Percentiles rank a stretch among this genome's conserved stretches.
Conservation (phyloP, 2,113 vertebrate genomes). For the Nothoprocta pentlandii region DNA sequence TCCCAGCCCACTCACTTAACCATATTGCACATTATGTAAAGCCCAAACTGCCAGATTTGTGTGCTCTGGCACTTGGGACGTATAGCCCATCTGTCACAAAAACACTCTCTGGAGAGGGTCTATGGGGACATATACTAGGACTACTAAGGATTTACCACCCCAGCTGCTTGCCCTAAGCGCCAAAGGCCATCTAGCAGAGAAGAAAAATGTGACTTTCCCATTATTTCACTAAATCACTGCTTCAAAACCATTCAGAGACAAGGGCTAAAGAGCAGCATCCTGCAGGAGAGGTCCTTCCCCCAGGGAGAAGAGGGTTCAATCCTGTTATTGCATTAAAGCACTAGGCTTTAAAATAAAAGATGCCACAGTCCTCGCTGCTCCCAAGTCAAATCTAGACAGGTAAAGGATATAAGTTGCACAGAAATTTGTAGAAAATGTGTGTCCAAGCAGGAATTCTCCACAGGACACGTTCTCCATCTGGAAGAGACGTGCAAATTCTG, state of each 20-base stretch:
- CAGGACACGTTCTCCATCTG: rapidly evolving
- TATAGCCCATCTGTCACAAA: not conserved
- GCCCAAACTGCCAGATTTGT: not conserved
- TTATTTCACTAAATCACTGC: not conserved
- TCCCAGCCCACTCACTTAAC: not conserved
- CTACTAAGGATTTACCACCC: not conserved
- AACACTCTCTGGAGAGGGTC: not conserved
- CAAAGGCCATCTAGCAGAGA: not conserved
- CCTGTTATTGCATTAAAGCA: not conserved
- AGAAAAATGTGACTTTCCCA: not conserved
- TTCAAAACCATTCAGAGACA: not conserved
- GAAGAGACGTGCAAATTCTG: not conserved
- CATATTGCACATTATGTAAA: not conserved
- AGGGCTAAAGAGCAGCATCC: not conserved
- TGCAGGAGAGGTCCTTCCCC: not conserved
- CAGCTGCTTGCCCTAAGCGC: not conserved
- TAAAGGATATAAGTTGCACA: not conserved
- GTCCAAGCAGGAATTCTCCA: no score
- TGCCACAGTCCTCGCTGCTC: not conserved
- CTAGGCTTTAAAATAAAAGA: not conserved
- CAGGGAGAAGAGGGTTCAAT: not conserved
- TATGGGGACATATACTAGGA: no score
- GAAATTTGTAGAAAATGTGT: not conserved
- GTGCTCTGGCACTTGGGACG: not conserved
- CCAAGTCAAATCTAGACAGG: not conserved